Base-by-base conservation (phyloP, 2,888 invertebrate genomes). In the Agrotis ipsilon region DNA sequence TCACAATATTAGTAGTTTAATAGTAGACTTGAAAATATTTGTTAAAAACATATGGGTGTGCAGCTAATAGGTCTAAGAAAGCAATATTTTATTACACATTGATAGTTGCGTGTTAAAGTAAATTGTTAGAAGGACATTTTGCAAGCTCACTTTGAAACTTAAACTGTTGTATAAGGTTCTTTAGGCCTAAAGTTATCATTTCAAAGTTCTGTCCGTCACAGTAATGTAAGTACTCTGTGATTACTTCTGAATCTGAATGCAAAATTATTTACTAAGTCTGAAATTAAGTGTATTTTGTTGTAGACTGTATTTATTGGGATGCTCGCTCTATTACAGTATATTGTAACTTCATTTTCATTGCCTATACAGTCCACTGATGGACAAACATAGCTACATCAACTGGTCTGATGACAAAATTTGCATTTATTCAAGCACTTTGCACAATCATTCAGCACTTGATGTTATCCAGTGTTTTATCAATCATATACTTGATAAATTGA, bases 51-150 rank as follows among this genome's bases (percentile, higher is more conserved):
- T 61, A 39, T 68, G 55, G 46, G 63, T 70, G 74, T 73, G 84
- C 82, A 82, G 85, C 80, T 86, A 83, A 61, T 74, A 86, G 79
- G 13, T 86, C 16, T 85, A 72, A 86, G 55, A 71, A 87, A 88
- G 79, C 82, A 85, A 89, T 91, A 91, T 90, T 91, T 90, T 91
- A 85, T 81, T 89, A 90, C 86, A 83, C 61, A 72, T 59, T 69
- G 54, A 48, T 81, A 68, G 68, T 71, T 77, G 66, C 66, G 59
- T 71, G 72, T 66, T 72, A 68, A 71, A 32, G 5, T 70, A 67
- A 59, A 71, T 62, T 75, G 43, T 51, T 75, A 11, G 68, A 72
- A 73, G 59, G 32, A 57, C 27, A 21, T 68, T 39, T 57, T 24
- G 62, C 55, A 61, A 64, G 58, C 64, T 75, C 59, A 57, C 72